phyloP scores from a whole-genome alignment of 2,797 vertebrate genomes.

The Anomalospiza imberbis region DNA sequence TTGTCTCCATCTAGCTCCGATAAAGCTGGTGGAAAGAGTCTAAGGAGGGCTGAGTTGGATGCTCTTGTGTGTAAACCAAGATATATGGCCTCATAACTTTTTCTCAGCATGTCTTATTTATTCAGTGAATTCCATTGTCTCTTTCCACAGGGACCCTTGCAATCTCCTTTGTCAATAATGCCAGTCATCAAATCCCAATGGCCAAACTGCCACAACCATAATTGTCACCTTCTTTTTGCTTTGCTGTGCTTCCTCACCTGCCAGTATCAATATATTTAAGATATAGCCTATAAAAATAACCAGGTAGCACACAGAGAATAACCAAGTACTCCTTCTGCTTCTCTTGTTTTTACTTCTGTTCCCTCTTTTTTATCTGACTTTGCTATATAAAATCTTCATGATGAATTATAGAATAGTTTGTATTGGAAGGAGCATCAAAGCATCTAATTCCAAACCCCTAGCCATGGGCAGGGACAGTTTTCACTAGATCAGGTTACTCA shows the following conservation, averaged over 20 bases:
- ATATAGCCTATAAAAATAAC: neutral
- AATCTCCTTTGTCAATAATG: conserved; percentile 44
- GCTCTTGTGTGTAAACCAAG: conserved; percentile 18
- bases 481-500: neutral
- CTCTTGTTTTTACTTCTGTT: neutral
- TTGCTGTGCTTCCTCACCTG: conserved; percentile 14
- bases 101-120: conserved; percentile 41
- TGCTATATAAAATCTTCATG: neutral
- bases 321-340: neutral
- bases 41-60: neutral
- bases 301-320: neutral
- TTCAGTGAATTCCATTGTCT: conserved; percentile 22
- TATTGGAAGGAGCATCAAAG: neutral
- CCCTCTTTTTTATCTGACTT: neutral
- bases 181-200: conserved; percentile 30
- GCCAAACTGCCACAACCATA: conserved; percentile 17
- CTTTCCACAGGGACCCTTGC: neutral
- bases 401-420: neutral
- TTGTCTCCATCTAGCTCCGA: neutral
- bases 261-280: conserved; percentile 45
- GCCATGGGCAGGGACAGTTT: neutral
- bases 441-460: neutral
- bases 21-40: conserved; percentile 2
- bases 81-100: conserved; percentile 50
- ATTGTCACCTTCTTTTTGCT: conserved; percentile 39